Base-by-base conservation (phyloP, 2,888 invertebrate species). In the Pocota personata region DNA sequence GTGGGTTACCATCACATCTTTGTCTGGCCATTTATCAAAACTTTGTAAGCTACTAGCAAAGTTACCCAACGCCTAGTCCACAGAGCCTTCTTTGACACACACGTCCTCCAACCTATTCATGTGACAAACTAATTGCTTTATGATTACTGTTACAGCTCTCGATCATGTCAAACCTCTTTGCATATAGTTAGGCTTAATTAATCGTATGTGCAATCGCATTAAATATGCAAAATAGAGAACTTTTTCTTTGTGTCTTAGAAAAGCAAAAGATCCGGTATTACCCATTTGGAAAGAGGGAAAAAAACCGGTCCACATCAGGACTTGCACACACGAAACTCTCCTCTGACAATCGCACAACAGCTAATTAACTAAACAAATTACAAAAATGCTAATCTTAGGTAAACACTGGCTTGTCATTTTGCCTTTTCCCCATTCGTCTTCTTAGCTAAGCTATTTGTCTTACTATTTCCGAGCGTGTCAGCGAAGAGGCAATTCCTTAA, bases 271-370 rank as follows among this genome's bases (percentile, higher is more conserved):
- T 30, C 21, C 8, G 60, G n/a, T 60, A 43, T 40, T 55, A 55
- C 37, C n/a, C 27, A 79, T 72, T 72, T 73, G 43, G 43, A 50
- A 35, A 48, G 57, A 24, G 35, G 48, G 24, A 66, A 57, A 66
- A 79, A 57, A 66, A 79, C 66, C 50, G 30, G 79, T 37, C 14
- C 48, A 35, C 27, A 66, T 43, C 64, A 72, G 55, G 57, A 72
- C 40, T 64, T 32, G 24, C 5, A 12, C 35, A 24, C 19, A 50
- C 62, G 10, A 64, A 12, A 3, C 35, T 46, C 21, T 24, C 30
- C 32, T 24, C 32, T 37, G 55, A 19, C 37, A 52, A 37, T 35
- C 12, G n/a, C 10, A 58, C 10, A 19, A 16, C 27, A 55, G 35
- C 46, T 19, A 32, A 32, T 43, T 37, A 57, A 50, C 27, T 55